Evolutionary conservation across 2,888 invertebrate genomes (phyloP).

Genomic region (Argyresthia albistria): DNA sequence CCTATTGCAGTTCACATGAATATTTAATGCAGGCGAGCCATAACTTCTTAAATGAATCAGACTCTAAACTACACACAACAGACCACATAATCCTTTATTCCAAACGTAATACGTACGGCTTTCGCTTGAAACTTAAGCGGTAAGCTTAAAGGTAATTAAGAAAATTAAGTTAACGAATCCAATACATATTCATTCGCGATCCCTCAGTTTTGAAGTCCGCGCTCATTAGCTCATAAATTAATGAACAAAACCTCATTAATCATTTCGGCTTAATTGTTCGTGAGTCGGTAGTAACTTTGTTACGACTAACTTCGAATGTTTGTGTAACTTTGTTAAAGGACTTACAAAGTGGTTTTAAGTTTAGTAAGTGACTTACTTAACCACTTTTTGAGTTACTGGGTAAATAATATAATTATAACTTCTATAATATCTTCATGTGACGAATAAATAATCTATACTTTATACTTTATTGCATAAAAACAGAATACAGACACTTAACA

Average conservation of each 20-base stretch:
- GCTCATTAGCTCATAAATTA: slow-evolving; percentile 5
- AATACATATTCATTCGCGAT: slow-evolving; percentile 37
- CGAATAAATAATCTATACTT: no score
- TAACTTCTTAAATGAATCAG: not conserved
- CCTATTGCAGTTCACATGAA: no score
- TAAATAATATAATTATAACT: no score
- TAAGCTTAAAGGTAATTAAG: slow-evolving; percentile 13
- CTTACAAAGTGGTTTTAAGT: not conserved
- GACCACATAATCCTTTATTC: slow-evolving; percentile 24
- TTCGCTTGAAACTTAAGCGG: no score
- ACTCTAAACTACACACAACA: slow-evolving; percentile 1
- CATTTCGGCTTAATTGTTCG: not conserved
- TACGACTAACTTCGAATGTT: not conserved
- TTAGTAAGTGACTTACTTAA: not conserved
- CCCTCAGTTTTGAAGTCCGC: slow-evolving; percentile 13
- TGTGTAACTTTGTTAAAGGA: not conserved
- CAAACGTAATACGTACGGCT: no score
- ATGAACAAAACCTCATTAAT: slow-evolving; percentile 3
- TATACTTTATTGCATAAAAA: no score
- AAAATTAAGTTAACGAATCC: slow-evolving; percentile 6
- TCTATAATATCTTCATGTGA: no score
- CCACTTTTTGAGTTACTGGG: no score
- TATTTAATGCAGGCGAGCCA: not conserved
- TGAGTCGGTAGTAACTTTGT: not conserved
- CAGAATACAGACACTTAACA: no score